Base-by-base conservation (phyloP, 2,797 vertebrate species). In the Scarus forsteni region DNA sequence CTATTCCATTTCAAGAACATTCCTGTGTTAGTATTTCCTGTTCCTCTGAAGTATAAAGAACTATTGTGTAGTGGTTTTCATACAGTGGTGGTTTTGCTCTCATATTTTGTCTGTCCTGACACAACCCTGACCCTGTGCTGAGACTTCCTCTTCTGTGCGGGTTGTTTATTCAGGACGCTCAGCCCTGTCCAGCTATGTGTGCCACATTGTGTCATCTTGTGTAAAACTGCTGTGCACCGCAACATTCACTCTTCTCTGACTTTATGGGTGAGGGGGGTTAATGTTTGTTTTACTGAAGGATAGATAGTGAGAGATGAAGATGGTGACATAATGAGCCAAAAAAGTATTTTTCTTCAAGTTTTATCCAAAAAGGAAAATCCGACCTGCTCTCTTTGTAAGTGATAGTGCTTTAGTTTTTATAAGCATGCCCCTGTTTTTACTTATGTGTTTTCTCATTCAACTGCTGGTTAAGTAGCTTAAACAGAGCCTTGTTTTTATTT, bases 131-230 rank as follows among this genome's bases (percentile, higher is more conserved):
- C 70, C 75, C 66, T 1, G 19, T 69, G 71, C 75, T 65, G 72
- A 70, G 58, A 84, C 85, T 89, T 88, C 85, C 76, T 87, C 74
- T 70, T 58, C 61, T 70, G 53, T 14, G 54, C 4, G 8, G 51
- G n/a, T 59, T 90, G 81, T 88, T 90, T 90, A 77, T 88, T 87
- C 81, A 79, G 80, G 78, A 74, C 51, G 66, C 57, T 80, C 72
- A 68, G 42, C 50, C 58, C 54, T 45, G 66, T 70, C 50, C 75
- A 16, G 44, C 53, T 62, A 59, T 79, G 61, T 53, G 3, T 59
- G 44, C 34, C 52, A 60, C 61, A 60, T 75, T 43, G 35, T 12
- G 54, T 76, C 73, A 54, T 76, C 72, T 59, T 52, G 38, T 75
- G 16, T 77, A 60, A 36, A 55, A 51, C 55, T 63, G 63, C 54